Evolutionary conservation across 23 tunicate species (phyloP).

Genomic region (Clavelina lepadiformis): DNA sequence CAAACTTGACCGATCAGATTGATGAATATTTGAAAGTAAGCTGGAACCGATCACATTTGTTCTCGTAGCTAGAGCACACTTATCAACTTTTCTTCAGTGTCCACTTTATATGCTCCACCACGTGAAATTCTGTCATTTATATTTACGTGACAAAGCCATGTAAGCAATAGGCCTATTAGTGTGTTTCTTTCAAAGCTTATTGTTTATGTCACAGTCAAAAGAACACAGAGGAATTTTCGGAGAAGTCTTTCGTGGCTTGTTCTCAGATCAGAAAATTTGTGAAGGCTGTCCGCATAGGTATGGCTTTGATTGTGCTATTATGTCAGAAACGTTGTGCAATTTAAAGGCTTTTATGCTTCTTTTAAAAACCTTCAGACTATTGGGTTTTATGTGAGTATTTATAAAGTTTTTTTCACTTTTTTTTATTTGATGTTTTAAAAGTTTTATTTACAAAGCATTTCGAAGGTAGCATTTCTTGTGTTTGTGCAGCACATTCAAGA

Average conservation of each 20-base stretch:
- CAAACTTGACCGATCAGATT: conserved; percentile 73
- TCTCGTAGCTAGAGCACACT: neutral
- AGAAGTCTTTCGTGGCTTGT: conserved; percentile 50
- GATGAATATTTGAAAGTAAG: conserved; percentile 82
- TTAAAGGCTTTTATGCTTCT: neutral
- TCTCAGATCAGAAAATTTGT: conserved; percentile 90
- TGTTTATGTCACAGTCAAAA: conserved; percentile 31
- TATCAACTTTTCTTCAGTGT: too few relatives aligned
- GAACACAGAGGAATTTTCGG: conserved; percentile 40
- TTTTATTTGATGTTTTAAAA: neutral
- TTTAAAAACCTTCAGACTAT: neutral
- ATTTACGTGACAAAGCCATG: too few relatives aligned
- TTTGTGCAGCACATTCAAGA: too few relatives aligned
- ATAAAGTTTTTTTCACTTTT: neutral
- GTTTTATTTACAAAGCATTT: neutral
- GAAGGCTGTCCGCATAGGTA: conserved; percentile 93
- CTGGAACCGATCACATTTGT: conserved; percentile 1
- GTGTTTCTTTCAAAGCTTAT: too few relatives aligned
- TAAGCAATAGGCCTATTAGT: too few relatives aligned
- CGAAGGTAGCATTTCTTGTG: too few relatives aligned
- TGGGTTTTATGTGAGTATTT: neutral
- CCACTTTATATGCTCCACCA: too few relatives aligned
- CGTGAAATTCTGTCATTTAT: too few relatives aligned
- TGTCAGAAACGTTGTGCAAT: neutral
- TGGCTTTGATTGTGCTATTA: neutral